Base-by-base conservation (phyloP, 2,888 invertebrate species). In the Plutella xylostella region DNA sequence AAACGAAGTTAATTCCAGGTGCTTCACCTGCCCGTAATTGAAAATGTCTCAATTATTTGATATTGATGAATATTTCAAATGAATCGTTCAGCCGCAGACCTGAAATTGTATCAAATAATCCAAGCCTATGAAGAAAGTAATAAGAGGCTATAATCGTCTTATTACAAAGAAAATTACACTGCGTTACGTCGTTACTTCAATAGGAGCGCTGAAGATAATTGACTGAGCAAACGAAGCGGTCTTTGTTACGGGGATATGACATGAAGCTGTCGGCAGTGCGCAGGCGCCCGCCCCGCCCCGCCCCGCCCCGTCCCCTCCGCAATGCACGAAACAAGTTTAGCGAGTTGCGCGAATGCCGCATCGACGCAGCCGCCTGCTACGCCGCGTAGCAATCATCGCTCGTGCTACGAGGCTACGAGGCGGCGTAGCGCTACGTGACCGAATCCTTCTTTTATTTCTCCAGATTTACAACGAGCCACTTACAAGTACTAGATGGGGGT, bases 151-250 rank as follows among this genome's bases (percentile, higher is more conserved):
- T 19, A 31, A 41, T 19, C 14, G 3, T 30, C 41, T 30, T 41
- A 41, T 30, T 30, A 14, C 20, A 17, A 39, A 31, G 31, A 37
- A 37, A 55, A 55, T 58, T 57, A 55, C 52, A 52, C 54, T 50
- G 51, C 52, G 52, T 63, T 62, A 57, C 48, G 52, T 55, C 59
- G 56, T 55, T 49, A 47, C 49, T 64, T 62, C 63, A 66, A 68
- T 70, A 42, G 31, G 19, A 18, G 66, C 58, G 63, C 58, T 58
- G 55, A 61, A 65, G 65, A 72, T 75, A 77, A 78, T 75, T 76
- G 73, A 70, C 60, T 62, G 64, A 68, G 68, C 66, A 70, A 74
- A 72, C 73, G 70, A 72, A 70, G 65, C 63, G 62, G 63, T 63
- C 68, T 65, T 65, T 60, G 65, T 68, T 72, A 72, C 67, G 68